Base-by-base conservation (phyloP, 2,888 invertebrate species). In the Miltochrista miniata region DNA sequence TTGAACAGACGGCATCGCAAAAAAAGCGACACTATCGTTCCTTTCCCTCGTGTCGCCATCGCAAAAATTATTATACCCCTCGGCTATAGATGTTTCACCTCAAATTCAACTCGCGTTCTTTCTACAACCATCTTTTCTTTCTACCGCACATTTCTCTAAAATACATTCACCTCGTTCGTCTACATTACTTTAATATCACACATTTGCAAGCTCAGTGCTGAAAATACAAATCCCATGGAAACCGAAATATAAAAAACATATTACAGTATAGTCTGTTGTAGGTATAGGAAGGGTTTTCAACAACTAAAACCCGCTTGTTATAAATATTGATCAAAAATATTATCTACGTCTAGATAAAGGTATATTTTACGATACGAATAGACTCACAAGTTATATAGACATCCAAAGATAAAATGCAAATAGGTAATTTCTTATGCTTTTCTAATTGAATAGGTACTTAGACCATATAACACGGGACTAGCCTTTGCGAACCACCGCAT, bases 321-420 rank as follows among this genome's bases (percentile, higher is more conserved):
- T 1, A 7, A 35, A 35, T 13, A 10, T 34, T 13, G 10, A 35
- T 44, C 18, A 43, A 43, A 43, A 11, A 24, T 35, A 24, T 24
- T 35, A 13, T 35, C 35, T 10, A 43, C 24, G 24, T 41, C 11
- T 31, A 33, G 5, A n/a, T 43, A 24, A 4, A 24, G 18, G 3
- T 12, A 18, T 18, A 43, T 35, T 29, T 10, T 24, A 44, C 33
- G 34, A 42, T 18, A 42, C 30, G 8, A 30, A 30, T n/a, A n/a
- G 48, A 45, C 54, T 56, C 55, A 46, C 48, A 45, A 18, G 36
- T 29, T 48, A 56, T 7, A 7, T 48, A 54, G 46, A 41, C 50
- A 49, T 62, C 53, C 52, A 58, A 63, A 69, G 55, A 35, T 61
- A 53, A 68, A 68, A 63, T 68, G 65, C 63, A 59, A 54, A 48